These are phyloP conservation scores for Lordiphosa clarofinis DNA, from an alignment of 1,140 invertebrate species.

Conservation along the genomic window DNA sequence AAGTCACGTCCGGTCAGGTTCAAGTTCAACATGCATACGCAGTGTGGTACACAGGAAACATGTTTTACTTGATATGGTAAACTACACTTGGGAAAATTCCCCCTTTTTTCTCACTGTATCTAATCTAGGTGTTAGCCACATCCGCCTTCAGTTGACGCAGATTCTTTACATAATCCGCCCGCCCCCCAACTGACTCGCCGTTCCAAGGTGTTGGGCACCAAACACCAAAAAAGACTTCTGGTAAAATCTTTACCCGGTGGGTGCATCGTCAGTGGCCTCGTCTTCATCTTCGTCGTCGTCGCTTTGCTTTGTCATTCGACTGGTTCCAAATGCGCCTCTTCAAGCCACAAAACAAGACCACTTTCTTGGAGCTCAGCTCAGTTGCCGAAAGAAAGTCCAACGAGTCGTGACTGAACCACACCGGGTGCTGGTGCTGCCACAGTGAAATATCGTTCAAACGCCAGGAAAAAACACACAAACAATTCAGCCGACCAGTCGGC, in stretches of 20 bases:
- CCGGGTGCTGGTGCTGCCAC: constrained; percentile 1
- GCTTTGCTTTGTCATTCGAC: constrained; percentile 59
- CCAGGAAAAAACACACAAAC: not conserved
- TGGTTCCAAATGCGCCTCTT: constrained; percentile 56
- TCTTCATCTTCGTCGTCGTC: constrained; percentile 13
- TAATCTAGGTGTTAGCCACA: too few relatives aligned
- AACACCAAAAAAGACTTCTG: constrained; percentile 23
- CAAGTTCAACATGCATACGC: constrained; percentile 59
- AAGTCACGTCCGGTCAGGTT: constrained; percentile 63
- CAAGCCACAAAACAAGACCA: constrained; percentile 72
- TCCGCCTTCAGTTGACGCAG: too few relatives aligned
- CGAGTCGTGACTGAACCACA: constrained; percentile 55
- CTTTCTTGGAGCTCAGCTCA: constrained; percentile 74
- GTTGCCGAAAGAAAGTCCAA: constrained; percentile 78
- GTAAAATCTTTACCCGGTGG: constrained; percentile 43
- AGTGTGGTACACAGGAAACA: constrained; percentile 43
- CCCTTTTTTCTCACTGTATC: too few relatives aligned
- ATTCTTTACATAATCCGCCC: constrained; percentile 54
- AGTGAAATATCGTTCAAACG: constrained; percentile 3
- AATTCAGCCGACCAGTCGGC: not conserved
- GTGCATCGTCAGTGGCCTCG: constrained; percentile 15
- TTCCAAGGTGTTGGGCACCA: constrained; percentile 37
- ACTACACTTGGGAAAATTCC: not conserved
- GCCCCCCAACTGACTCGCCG: not conserved
- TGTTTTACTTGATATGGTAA: constrained; percentile 50